phyloP scores from a whole-genome alignment of 2,797 vertebrate genomes.

The Euthynnus affinis region DNA sequence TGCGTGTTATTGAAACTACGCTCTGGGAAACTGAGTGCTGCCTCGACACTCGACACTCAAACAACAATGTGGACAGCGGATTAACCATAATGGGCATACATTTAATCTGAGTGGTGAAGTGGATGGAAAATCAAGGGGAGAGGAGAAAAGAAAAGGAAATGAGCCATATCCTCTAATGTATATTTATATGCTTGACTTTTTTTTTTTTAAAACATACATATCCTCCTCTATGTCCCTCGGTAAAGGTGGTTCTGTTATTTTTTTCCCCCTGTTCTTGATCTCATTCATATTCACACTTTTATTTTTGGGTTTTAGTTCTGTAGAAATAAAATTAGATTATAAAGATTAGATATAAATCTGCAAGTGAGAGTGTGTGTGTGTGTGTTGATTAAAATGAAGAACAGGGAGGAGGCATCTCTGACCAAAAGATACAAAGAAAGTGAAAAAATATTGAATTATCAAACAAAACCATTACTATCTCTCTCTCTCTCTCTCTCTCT shows the following conservation, averaged over 20 bases:
- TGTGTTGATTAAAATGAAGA: slow-evolving; percentile 1
- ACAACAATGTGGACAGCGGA: slow-evolving; percentile 36
- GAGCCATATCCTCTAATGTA: not conserved
- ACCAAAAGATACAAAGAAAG: slow-evolving; percentile 22
- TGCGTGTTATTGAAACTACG: slow-evolving; percentile 15
- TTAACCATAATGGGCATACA: slow-evolving; percentile 36
- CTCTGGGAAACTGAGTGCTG: slow-evolving; percentile 12
- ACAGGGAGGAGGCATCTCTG: too few species aligned
- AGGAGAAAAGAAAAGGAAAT: not conserved
- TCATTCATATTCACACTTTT: not conserved
- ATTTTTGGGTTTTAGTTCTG: not conserved
- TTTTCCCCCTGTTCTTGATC: not conserved
- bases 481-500: too few species aligned
- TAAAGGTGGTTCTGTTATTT: not conserved
- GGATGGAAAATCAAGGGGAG: slow-evolving; percentile 1
- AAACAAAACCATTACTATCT: slow-evolving; percentile 19
- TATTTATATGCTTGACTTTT: not conserved
- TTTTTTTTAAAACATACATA: too few species aligned
- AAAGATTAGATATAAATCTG: not conserved
- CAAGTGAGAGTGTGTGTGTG: not conserved
- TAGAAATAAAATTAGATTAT: not conserved
- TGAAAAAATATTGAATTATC: slow-evolving; percentile 6
- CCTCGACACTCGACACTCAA: slow-evolving; percentile 12
- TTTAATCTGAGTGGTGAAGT: slow-evolving; percentile 40
- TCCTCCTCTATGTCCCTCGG: not conserved